phyloP scores from a whole-genome alignment of 1,140 invertebrate genomes.

The Brachionus asplanchnoidis region DNA sequence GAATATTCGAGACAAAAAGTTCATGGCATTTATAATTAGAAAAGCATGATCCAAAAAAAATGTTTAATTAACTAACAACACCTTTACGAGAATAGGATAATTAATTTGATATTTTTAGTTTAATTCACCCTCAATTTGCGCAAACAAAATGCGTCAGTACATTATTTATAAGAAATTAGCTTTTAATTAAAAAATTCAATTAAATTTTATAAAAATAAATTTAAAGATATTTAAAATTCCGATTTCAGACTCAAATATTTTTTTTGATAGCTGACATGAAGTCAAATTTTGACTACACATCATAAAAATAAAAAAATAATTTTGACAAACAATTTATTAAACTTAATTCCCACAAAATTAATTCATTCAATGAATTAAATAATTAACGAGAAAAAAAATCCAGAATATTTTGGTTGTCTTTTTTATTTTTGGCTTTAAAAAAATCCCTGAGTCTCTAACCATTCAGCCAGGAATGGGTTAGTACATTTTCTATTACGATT shows the following conservation, averaged over 20 bases:
- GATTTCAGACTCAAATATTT: neutral
- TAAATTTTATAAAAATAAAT: neutral
- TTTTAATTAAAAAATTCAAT: neutral
- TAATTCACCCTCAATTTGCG: neutral
- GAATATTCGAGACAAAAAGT: no score
- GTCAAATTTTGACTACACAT: no score
- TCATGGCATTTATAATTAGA: no score
- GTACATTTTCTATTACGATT: neutral
- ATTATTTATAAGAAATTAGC: neutral
- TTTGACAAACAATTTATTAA: no score
- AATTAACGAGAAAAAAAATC: neutral
- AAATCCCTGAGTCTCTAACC: neutral
- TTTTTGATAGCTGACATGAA: neutral
- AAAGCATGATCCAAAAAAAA: no score
- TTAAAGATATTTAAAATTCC: neutral
- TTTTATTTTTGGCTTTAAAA: neutral
- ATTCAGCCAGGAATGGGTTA: slow-evolving; percentile 6
- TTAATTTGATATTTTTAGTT: no score
- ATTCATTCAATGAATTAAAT: neutral
- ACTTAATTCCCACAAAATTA: neutral
- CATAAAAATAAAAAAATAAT: no score
- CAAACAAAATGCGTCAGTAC: neutral
- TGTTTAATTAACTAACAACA: no score
- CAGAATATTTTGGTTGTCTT: neutral
- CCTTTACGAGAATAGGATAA: no score